Evolutionary conservation across 2,797 vertebrate genomes (phyloP), one percentile per base, ranked within the genome.

Genomic region (Poeciliopsis infans): DNA sequence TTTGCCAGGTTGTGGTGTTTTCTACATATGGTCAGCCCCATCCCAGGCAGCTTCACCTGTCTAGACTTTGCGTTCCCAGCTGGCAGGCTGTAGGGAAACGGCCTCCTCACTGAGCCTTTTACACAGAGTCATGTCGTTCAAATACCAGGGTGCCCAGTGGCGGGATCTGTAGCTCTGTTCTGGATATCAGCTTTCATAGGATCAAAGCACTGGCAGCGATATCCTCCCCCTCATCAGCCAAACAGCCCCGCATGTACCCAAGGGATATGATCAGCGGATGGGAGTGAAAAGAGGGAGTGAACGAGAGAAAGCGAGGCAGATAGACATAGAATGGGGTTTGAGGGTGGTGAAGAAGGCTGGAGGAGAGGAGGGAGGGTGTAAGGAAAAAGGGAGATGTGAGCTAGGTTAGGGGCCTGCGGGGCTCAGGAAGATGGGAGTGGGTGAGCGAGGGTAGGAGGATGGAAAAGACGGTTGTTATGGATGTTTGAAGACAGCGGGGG

Each of bases 181-280:
- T 93, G 88, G 91, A 93, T 95, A 95, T 84, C 91, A 91, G 89
- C 94, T 93, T 95, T 94, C 90, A 93, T 41, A 86, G 92, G 95
- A 96, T 96, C 92, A 95, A 90, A 91, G 94, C 91, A 95, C 94
- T 93, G 91, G 92, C 93, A 92, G 89, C 88, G 85, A 95, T 93
- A 92, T 92, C 83, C 86, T 93, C 92, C 93, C 91, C 87, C 94
- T 93, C 94, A 93, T 94, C 93, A 90, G 72, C 74, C 86, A 66
- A 92, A 91, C 89, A 90, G 91, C 92, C 85, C 85, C 80, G 90
- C 85, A 91, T 82, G 85, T 79, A 93, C 93, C 91, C 90, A 83
- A 79, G 91, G 93, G 94, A 95, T 87, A 83, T 61, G 90, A 92
- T 91, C 80, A 88, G 88, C 41, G 87, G 88, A 85, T 87, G 87